Percentiles rank a stretch among this genome's conserved stretches.
These are phyloP conservation scores for Forbesichthys papilliferus DNA, from an alignment of 2,113 vertebrate genomes.

Conservation along the genomic window DNA sequence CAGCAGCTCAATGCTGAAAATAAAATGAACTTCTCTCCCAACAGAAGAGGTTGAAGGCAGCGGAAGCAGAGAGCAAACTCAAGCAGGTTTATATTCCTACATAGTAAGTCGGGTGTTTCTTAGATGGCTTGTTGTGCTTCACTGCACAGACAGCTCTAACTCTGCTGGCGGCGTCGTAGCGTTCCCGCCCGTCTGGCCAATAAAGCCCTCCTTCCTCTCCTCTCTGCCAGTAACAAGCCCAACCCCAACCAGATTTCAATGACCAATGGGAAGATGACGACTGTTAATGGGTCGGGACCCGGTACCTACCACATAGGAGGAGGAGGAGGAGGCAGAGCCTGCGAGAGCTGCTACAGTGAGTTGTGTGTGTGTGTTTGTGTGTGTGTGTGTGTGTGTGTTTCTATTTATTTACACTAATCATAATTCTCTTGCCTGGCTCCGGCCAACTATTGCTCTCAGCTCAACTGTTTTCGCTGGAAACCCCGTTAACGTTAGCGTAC, in stretches of 20 bases:
- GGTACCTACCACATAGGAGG: slow-evolving; percentile 81
- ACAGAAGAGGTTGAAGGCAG: slow-evolving; percentile 96
- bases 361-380: slow-evolving; percentile 32
- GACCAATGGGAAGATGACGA: slow-evolving; percentile 89
- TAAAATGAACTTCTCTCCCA: slow-evolving; percentile 39
- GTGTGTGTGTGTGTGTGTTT: slow-evolving; percentile 23
- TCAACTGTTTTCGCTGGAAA: too few species aligned
- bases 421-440: too few species aligned
- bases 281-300: slow-evolving; percentile 89
- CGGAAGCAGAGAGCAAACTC: slow-evolving; percentile 97
- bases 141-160: neutral
- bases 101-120: slow-evolving; percentile 84
- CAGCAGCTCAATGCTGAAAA: neutral
- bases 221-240: slow-evolving; percentile 89
- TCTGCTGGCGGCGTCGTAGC: too few species aligned
- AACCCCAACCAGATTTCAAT: slow-evolving; percentile 96
- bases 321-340: slow-evolving; percentile 86
- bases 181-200: neutral
- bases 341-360: slow-evolving; percentile 97
- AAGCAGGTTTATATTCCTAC: slow-evolving; percentile 99
- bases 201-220: neutral
- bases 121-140: neutral
- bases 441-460: too few species aligned
- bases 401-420: neutral
- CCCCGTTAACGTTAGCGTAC: too few species aligned